phyloP scores from a whole-genome alignment of 2,888 invertebrate species.

The Cosmia pyralina region DNA sequence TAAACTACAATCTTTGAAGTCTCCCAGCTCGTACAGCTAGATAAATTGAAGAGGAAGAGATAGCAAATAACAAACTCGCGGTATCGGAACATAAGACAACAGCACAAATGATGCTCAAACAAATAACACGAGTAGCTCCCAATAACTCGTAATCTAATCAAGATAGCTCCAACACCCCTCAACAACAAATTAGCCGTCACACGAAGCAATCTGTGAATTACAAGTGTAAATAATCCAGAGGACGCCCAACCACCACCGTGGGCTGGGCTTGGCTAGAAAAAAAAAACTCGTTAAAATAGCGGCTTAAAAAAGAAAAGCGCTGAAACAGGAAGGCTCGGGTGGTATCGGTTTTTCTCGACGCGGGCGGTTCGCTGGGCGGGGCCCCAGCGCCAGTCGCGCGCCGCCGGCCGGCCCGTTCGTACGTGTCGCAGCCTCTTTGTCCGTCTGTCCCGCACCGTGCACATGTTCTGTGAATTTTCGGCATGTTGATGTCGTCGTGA shows the following conservation, averaged over 20 bases:
- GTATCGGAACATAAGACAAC: slow-evolving; percentile 60
- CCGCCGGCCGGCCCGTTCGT: slow-evolving; percentile 91
- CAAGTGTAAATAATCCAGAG: slow-evolving; percentile 90
- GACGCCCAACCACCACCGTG: slow-evolving; percentile 89
- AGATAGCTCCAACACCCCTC: slow-evolving; percentile 75
- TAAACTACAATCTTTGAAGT: slow-evolving; percentile 6
- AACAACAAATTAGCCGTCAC: slow-evolving; percentile 84
- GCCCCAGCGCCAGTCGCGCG: slow-evolving; percentile 90
- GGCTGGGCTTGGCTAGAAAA: slow-evolving; percentile 84
- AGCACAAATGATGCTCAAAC: slow-evolving; percentile 65
- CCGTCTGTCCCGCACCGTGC: slow-evolving; percentile 74
- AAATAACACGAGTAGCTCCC: slow-evolving; percentile 70
- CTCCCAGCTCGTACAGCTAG: neutral
- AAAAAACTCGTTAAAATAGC: slow-evolving; percentile 90
- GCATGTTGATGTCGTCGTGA: slow-evolving; percentile 89
- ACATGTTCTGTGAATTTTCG: slow-evolving; percentile 86
- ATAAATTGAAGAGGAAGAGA: slow-evolving; percentile 36
- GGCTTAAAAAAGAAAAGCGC: slow-evolving; percentile 90
- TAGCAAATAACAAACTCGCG: slow-evolving; percentile 48
- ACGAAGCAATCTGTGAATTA: slow-evolving; percentile 86
- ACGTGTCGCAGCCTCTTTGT: slow-evolving; percentile 76
- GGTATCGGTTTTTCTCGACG: slow-evolving; percentile 89
- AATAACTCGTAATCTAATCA: slow-evolving; percentile 78
- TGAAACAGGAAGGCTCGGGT: slow-evolving; percentile 89
- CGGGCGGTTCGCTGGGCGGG: slow-evolving; percentile 89